A percentile compares a stretch with the other conserved stretches of the same genome.
phyloP scores from a whole-genome alignment of 2,888 invertebrate genomes.

The Hydropsyche betteni region DNA sequence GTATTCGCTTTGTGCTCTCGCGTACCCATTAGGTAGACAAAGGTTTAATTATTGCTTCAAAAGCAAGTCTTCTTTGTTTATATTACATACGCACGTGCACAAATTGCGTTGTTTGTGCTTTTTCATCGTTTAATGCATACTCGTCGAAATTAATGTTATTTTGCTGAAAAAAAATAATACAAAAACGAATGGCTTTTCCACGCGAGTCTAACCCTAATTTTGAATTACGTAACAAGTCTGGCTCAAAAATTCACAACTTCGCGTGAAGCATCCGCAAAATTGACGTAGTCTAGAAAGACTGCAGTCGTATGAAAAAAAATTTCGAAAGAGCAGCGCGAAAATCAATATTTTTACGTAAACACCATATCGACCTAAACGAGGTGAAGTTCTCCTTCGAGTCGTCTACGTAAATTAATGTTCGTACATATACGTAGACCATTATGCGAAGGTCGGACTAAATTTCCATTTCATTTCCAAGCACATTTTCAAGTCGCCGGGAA shows the following conservation, averaged over 20 bases:
- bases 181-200: not conserved
- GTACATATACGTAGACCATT: constrained; percentile 7
- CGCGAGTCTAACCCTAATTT: not conserved
- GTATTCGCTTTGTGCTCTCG: constrained; percentile 10
- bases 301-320: not conserved
- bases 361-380: constrained; percentile 9
- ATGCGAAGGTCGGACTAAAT: constrained; percentile 14
- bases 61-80: constrained; percentile 13
- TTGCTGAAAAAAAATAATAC: too few species aligned
- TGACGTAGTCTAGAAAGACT: constrained; percentile 15
- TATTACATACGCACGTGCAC: not conserved
- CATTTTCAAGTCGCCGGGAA: constrained; percentile 5
- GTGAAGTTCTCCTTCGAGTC: constrained; percentile 8
- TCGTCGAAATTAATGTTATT: too few species aligned
- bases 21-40: constrained; percentile 17
- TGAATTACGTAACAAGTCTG: not conserved
- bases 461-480: constrained; percentile 23
- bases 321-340: constrained; percentile 2
- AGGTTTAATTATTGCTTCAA: constrained; percentile 28
- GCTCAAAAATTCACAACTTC: not conserved
- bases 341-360: constrained; percentile 27
- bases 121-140: not conserved
- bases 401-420: constrained; percentile 19
- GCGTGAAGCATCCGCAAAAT: not conserved
- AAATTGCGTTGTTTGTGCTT: not conserved